Evolutionary conservation across 2,113 vertebrate species (phyloP).

Genomic region (Phaethon lepturus): DNA sequence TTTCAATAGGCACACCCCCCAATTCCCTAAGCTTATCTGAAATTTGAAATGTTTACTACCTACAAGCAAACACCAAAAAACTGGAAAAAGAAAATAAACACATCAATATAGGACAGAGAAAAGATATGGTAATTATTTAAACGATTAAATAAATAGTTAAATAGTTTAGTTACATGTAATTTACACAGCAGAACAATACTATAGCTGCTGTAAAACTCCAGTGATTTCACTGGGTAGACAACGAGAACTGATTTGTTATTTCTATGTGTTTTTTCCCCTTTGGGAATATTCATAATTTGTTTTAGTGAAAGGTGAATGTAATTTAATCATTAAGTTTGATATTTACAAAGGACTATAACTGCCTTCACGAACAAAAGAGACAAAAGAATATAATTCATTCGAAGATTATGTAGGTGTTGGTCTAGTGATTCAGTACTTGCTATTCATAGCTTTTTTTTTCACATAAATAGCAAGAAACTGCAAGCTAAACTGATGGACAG

Average conservation of each 20-base stretch:
- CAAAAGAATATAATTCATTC: neutral
- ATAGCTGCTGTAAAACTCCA: neutral
- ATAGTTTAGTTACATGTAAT: neutral
- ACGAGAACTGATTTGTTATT: neutral
- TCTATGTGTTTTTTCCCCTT: neutral
- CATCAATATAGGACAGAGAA: neutral
- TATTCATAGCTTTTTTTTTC: neutral
- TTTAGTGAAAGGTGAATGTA: neutral
- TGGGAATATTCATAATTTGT: neutral
- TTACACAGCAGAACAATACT: neutral
- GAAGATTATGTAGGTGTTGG: neutral
- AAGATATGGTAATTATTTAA: neutral
- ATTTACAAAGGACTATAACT: neutral
- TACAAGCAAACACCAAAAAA: neutral
- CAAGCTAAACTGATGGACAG: neutral
- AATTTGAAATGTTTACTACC: neutral
- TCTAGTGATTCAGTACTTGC: slow-evolving; percentile 10
- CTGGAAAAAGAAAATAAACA: neutral
- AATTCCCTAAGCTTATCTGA: neutral
- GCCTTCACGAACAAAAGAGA: neutral
- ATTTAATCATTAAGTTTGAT: slow-evolving; percentile 10
- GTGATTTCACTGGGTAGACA: neutral
- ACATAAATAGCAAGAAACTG: slow-evolving; percentile 13
- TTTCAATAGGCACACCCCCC: neutral
- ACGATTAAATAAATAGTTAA: no score